phyloP scores from a whole-genome alignment of 2,113 vertebrate genomes.

The chimpanzee (Pan troglodytes) region NHGRI_mPanTro3-v2.1_pri NC_072413.2:33469501-33470000 shows the following conservation, averaged over 20 bases:
- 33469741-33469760: background rate
- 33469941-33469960: no score
- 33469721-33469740: background rate
- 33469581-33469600: background rate
- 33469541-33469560: constrained; percentile 35
- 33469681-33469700: background rate
- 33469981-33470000: no score
- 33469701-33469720: background rate
- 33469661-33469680: background rate
- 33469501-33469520: background rate
- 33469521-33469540: constrained; percentile 24
- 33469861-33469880: no score
- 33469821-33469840: no score
- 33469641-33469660: background rate
- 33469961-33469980: no score
- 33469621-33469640: background rate
- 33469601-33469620: constrained; percentile 2
- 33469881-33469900: no score
- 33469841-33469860: no score
- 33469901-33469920: fast-evolving
- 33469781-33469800: background rate
- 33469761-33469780: background rate
- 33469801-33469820: constrained; percentile 8
- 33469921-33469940: fast-evolving
- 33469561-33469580: background rate